Evolutionary conservation across 2,113 vertebrate species (phyloP).

Genomic region (Zosterops lateralis): DNA sequence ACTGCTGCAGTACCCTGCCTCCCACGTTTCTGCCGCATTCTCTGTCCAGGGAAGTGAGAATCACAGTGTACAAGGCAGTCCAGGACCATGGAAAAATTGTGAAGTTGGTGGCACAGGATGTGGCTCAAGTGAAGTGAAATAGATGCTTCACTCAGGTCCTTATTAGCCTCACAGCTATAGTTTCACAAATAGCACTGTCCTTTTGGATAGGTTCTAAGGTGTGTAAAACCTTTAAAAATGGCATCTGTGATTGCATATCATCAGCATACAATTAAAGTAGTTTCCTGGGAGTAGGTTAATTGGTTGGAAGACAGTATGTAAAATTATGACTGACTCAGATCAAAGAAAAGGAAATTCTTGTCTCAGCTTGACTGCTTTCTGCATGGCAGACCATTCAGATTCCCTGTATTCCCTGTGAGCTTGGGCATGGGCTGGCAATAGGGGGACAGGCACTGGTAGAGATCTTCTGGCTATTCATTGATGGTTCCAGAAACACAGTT

Average conservation of each 20-base stretch:
- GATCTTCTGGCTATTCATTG: not conserved
- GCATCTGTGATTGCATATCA: not conserved
- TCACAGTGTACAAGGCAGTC: accelerated
- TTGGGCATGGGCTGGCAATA: accelerated
- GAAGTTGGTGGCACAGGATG: not conserved
- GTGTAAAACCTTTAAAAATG: not conserved
- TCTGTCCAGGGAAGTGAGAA: accelerated
- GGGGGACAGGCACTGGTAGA: not conserved
- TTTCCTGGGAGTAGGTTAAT: not conserved
- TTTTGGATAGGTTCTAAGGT: not conserved
- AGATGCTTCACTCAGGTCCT: not conserved
- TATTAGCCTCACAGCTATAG: not conserved
- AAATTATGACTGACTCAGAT: not conserved
- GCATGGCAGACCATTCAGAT: not conserved
- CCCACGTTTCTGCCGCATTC: not conserved
- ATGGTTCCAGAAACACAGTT: not conserved
- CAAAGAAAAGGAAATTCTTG: not conserved
- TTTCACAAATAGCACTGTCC: not conserved
- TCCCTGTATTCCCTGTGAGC: accelerated
- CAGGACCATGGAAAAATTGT: accelerated
- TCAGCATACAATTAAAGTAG: not conserved
- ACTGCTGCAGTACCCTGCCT: not conserved
- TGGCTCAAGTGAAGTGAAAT: not conserved
- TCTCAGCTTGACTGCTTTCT: not conserved
- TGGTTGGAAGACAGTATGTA: not conserved